Evolutionary conservation across 2,113 vertebrate genomes (phyloP), one percentile per base, ranked within the genome.

Genomic region (Archilochus colubris): DNA sequence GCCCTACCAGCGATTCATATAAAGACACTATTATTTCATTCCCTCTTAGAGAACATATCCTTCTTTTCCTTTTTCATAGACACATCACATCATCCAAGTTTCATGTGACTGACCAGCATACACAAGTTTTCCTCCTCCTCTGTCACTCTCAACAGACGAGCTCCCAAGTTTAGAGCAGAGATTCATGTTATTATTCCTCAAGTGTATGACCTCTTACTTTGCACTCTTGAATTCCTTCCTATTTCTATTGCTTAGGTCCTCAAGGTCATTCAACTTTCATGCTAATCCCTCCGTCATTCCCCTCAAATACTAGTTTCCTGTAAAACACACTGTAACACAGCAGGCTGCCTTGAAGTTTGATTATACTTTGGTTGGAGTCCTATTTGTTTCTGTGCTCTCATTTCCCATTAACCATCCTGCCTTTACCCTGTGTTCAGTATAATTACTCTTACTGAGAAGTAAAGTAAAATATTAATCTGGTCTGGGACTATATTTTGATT

Each of bases 381-480:
- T 69, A 28, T 69, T 90, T 61, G 18, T 54, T 90, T 81, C 76
- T 67, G 54, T 66, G 51, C 24, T 83, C 48, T 91, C 27, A 73
- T 58, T 93, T 90, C 46, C 54, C n/a, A 50, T 82, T 92, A 88
- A 68, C 36, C 4, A 38, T 54, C 15, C 54, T 82, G 43, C 87
- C 82, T 78, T 72, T 82, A 22, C 50, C 38, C 54, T 86, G 19
- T 57, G 17, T 53, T 82, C 44, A 48, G 36, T 68, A 61, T 68
- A 90, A 80, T 85, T 86, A 61, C 40, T 91, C 63, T 86, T 61
- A 76, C 19, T 82, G 67, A 82, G 67, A 89, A 91, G 50, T n/a
- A 75, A 85, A 85, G 31, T 22, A 93, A 93, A 93, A 91, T 93
- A 82, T 66, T 91, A 40, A 82, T 74, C 61, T 87, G 38, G 24